Percentiles rank a stretch among this genome's conserved stretches.
Evolutionary conservation across 2,888 invertebrate species (phyloP).

Genomic region (Choristoneura rosaceana): DNA sequence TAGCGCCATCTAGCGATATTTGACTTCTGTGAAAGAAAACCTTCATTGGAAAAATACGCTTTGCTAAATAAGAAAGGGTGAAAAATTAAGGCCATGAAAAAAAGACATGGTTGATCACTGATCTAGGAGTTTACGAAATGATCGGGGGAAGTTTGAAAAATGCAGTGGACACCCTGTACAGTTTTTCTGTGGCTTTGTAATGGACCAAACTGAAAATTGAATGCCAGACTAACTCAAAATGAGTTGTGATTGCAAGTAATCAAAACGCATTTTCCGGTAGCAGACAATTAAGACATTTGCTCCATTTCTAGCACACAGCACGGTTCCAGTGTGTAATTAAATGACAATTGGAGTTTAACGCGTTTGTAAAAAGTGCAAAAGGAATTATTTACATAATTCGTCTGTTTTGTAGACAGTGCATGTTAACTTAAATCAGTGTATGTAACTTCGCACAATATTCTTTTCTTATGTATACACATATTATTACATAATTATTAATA

Average conservation of each 20-base stretch:
- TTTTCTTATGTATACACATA: not conserved
- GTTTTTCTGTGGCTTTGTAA: not conserved
- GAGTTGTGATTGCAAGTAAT: not conserved
- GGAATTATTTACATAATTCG: no score
- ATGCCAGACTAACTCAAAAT: not conserved
- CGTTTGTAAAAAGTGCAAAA: not conserved
- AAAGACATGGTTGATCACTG: no score
- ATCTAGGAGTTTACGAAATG: no score
- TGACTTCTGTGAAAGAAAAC: no score
- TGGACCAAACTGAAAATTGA: not conserved
- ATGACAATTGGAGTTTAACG: not conserved
- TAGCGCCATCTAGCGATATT: no score
- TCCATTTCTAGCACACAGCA: not conserved
- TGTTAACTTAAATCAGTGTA: not conserved
- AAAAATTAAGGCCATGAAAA: no score
- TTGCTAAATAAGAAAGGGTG: no score
- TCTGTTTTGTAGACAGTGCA: no score
- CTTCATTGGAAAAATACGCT: no score
- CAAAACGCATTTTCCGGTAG: constrained; percentile 6
- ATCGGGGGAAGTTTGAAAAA: no score
- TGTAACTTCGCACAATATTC: not conserved
- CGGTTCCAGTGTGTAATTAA: not conserved
- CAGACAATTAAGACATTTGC: not conserved
- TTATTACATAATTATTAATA: not conserved
- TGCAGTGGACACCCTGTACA: no score